Evolutionary conservation across 2,888 invertebrate genomes (phyloP).

Genomic region (Apodemia hepburni): DNA sequence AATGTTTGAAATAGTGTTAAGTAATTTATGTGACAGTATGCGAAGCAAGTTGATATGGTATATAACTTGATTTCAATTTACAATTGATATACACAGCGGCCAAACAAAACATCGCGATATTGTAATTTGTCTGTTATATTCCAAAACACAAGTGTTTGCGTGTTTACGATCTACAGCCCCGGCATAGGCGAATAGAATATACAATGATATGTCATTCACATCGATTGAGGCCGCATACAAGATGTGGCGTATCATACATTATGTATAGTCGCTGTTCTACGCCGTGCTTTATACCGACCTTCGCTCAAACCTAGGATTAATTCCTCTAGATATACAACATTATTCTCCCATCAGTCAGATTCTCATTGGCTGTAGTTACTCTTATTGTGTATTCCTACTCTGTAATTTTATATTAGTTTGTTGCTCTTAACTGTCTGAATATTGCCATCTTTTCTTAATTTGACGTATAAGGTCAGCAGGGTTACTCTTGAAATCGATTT

Average conservation of each 20-base stretch:
- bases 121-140: constrained; percentile 56
- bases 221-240: constrained; percentile 72
- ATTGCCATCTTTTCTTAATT: background rate
- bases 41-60: background rate
- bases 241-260: constrained; percentile 64
- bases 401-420: no score
- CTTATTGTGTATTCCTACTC: no score
- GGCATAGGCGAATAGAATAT: constrained; percentile 70
- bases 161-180: constrained; percentile 71
- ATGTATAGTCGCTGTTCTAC: constrained; percentile 59
- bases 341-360: background rate
- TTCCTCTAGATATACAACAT: constrained; percentile 10
- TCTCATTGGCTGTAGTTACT: no score
- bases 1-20: background rate
- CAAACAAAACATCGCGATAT: constrained; percentile 31
- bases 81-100: background rate
- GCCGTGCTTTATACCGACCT: constrained; percentile 47
- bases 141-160: constrained; percentile 65
- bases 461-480: no score
- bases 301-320: constrained; percentile 36
- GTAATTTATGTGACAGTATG: no score
- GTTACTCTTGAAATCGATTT: no score
- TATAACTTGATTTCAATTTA: background rate
- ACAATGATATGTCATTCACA: constrained; percentile 76
- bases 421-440: background rate